A percentile compares a stretch with the other conserved stretches of the same genome.
phyloP scores from a whole-genome alignment of 2,797 vertebrate species.

The Rhabdophis nuchalis region DNA sequence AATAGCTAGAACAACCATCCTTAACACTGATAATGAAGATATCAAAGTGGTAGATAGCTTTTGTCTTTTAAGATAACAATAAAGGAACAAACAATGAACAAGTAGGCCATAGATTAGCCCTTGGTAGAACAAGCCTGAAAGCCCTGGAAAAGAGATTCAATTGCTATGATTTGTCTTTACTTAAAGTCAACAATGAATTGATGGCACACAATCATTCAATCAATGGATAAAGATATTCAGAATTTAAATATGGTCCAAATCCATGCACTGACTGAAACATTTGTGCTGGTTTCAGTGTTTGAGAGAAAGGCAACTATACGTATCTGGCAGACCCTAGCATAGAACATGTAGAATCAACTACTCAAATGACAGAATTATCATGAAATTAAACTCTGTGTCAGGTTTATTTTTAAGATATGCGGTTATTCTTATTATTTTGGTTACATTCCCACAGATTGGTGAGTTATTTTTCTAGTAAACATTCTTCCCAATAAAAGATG shows the following conservation, averaged over 20 bases:
- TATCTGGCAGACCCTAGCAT: not conserved
- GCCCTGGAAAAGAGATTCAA: not conserved
- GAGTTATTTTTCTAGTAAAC: not conserved
- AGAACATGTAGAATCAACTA: not conserved
- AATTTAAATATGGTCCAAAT: not conserved
- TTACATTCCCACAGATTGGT: not conserved
- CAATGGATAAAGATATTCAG: not conserved
- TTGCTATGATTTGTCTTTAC: not conserved
- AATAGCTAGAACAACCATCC: not conserved
- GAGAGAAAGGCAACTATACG: not conserved
- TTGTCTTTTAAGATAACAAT: not conserved
- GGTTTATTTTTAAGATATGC: not conserved
- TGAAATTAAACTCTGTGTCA: not conserved
- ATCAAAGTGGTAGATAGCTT: not conserved
- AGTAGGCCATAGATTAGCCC: not conserved
- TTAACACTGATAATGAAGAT: not conserved
- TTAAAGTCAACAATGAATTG: not conserved
- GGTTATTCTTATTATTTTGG: not conserved
- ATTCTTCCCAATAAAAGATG: not conserved
- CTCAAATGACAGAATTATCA: not conserved
- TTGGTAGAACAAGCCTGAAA: not conserved
- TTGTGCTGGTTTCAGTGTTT: not conserved
- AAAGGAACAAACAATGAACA: not conserved
- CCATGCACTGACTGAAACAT: not conserved
- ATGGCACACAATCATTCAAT: not conserved